Conservation (phyloP, 2,113 vertebrate genomes). For the Corythaixoides concolor region DNA sequence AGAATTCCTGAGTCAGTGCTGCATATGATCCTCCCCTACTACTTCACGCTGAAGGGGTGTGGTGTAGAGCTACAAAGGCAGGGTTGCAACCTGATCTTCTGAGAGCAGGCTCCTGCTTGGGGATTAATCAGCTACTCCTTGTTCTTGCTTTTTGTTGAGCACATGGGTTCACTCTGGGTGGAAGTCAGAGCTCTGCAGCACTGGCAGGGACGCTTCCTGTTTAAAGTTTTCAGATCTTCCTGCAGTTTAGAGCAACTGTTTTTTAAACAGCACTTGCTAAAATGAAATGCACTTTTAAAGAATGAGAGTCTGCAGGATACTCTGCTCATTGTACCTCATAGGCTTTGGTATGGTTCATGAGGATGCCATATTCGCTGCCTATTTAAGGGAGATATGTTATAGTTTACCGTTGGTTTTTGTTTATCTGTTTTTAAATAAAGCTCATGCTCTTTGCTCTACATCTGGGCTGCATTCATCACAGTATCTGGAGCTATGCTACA, state of each 20-base stretch:
- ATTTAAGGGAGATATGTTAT: fast-evolving
- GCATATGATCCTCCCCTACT: not conserved
- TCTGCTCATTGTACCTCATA: fast-evolving
- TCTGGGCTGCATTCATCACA: not conserved
- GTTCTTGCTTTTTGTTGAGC: not conserved
- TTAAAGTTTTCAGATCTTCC: not conserved
- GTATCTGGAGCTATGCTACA: not conserved
- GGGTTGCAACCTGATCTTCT: constrained; percentile 24
- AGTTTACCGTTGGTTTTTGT: fast-evolving
- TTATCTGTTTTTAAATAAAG: not conserved
- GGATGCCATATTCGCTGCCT: fast-evolving
- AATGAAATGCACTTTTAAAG: not conserved
- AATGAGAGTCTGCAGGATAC: not conserved
- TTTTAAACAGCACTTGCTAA: not conserved
- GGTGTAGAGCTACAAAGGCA: not conserved
- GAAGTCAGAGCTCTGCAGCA: not conserved
- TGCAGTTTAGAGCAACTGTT: not conserved
- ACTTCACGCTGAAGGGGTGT: not conserved
- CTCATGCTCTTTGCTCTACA: not conserved
- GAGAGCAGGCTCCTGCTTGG: not conserved
- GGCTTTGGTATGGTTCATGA: fast-evolving
- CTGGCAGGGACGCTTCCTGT: constrained; percentile 38
- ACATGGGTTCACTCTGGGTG: not conserved
- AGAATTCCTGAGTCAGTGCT: constrained; percentile 5
- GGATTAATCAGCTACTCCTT: not conserved